phyloP scores from a whole-genome alignment of 2,888 invertebrate species.

The Polia nebulosa region DNA sequence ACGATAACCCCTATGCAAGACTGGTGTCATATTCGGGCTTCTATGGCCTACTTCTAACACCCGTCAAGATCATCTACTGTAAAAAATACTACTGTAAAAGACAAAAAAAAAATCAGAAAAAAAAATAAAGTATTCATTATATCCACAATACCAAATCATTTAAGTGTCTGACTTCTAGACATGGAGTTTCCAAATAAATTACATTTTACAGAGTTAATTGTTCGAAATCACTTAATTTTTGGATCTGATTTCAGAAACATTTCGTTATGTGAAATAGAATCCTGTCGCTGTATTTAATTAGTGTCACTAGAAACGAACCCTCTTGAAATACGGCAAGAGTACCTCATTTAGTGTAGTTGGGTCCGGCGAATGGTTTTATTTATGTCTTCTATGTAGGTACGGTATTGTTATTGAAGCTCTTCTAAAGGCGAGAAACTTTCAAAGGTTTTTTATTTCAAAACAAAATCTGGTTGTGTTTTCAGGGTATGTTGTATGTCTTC shows the following conservation, averaged over 20 bases:
- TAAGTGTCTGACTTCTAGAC: not conserved
- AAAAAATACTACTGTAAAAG: too few relatives aligned
- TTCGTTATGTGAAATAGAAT: conserved; percentile 39
- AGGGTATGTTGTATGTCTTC: not conserved
- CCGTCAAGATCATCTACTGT: too few relatives aligned
- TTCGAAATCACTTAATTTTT: conserved; percentile 29
- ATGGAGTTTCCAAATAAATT: not conserved
- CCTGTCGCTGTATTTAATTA: conserved; percentile 54
- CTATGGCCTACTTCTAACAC: too few relatives aligned
- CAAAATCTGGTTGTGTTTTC: not conserved
- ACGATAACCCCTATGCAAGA: too few relatives aligned
- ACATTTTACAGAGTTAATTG: conserved; percentile 7
- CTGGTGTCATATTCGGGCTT: too few relatives aligned
- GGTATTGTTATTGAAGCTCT: conserved; percentile 28
- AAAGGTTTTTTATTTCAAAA: conserved; percentile 22
- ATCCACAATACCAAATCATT: too few relatives aligned
- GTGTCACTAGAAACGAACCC: conserved; percentile 45
- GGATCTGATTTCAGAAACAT: conserved; percentile 48
- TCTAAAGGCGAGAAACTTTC: conserved; percentile 1
- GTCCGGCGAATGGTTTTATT: conserved; percentile 44
- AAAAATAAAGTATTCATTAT: too few relatives aligned
- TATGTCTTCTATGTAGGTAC: conserved; percentile 10
- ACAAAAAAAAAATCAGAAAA: too few relatives aligned
- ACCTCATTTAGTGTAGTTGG: conserved; percentile 45
- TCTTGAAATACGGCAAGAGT: conserved; percentile 43